Evolutionary conservation across 2,113 vertebrate species (phyloP).

Genomic region (Pithys albifrons): DNA sequence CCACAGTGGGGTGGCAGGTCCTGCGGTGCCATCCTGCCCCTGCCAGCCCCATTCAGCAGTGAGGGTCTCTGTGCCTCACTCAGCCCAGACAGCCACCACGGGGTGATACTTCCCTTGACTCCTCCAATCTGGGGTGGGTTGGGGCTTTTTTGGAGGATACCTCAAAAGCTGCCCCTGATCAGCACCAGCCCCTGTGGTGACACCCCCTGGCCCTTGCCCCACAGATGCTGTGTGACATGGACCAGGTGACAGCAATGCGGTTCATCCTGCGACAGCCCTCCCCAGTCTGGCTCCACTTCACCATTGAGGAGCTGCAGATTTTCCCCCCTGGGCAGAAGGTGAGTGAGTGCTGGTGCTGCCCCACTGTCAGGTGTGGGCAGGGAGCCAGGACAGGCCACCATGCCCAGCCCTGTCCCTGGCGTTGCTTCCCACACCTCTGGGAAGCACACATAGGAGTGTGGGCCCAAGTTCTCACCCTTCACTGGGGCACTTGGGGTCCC

Average conservation of each 20-base stretch:
- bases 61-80: fast-evolving
- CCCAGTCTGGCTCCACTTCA: conserved; percentile 87
- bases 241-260: conserved; percentile 80
- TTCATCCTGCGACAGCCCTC: conserved; percentile 93
- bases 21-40: no score
- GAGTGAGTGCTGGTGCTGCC: neutral
- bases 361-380: neutral
- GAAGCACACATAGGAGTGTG: neutral
- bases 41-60: neutral
- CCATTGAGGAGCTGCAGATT: conserved; percentile 84
- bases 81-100: neutral
- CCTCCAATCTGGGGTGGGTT: neutral
- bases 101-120: neutral
- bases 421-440: neutral
- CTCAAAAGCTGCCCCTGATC: neutral
- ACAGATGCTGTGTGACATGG: conserved; percentile 87
- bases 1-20: fast-evolving
- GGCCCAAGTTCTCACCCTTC: neutral
- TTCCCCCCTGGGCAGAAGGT: conserved; percentile 80
- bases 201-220: neutral
- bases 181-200: neutral
- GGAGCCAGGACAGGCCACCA: neutral
- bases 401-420: neutral
- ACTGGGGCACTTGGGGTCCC: neutral
- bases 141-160: neutral